Evolutionary conservation across 2,113 vertebrate genomes (phyloP).

Genomic region (Pachypanchax playfairii): DNA sequence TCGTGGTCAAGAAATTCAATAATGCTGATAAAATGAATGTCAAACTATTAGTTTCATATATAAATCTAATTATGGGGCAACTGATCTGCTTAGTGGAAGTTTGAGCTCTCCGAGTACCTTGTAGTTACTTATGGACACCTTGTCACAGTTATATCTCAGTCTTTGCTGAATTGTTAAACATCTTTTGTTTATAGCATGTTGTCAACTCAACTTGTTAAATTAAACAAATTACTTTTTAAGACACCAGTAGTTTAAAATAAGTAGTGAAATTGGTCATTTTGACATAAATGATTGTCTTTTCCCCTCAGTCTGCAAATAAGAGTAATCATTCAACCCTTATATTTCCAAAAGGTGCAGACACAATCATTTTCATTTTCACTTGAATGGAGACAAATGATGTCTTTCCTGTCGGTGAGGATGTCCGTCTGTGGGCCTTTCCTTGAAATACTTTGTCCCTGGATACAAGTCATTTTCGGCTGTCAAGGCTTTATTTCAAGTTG

Average conservation of each 20-base stretch:
- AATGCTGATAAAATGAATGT: no score
- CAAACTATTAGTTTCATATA: no score
- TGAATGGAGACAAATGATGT: slow-evolving; percentile 25
- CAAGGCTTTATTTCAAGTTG: slow-evolving; percentile 26
- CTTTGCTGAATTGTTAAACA: neutral
- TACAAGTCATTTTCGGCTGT: slow-evolving; percentile 19
- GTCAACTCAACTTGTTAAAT: neutral
- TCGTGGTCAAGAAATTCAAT: no score
- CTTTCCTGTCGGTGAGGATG: neutral
- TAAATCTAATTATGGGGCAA: no score
- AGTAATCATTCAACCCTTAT: neutral
- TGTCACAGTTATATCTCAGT: neutral
- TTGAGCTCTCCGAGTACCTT: no score
- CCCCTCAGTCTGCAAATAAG: slow-evolving; percentile 3
- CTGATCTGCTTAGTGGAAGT: no score
- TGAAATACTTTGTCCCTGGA: slow-evolving; percentile 22
- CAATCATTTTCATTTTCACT: slow-evolving; percentile 34
- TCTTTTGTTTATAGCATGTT: no score
- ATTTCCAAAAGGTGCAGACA: neutral
- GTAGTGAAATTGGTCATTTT: neutral
- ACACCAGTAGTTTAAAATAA: slow-evolving; percentile 1
- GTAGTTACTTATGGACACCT: no score
- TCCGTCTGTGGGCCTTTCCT: neutral
- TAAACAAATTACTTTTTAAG: no score
- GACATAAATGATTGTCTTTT: slow-evolving; percentile 10